Evolutionary conservation across 2,113 vertebrate genomes (phyloP).

Genomic region (Lasiurus cinereus): DNA sequence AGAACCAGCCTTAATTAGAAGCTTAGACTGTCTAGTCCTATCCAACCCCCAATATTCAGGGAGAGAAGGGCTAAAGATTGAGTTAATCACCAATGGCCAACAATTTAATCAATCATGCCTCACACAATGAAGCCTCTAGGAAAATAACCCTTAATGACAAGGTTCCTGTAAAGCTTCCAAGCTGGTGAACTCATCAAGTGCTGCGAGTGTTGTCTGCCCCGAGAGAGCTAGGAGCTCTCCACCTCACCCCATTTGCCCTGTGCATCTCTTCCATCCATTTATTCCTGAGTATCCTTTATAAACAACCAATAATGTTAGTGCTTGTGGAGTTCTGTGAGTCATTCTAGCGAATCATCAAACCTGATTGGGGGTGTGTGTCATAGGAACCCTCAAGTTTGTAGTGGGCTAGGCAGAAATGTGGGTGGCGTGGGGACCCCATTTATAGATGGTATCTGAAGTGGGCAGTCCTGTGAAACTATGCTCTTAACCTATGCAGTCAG

Average conservation of each 20-base stretch:
- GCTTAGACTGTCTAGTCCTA: too few species aligned
- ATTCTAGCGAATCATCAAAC: neutral
- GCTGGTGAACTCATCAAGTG: neutral
- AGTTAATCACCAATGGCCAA: neutral
- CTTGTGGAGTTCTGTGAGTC: neutral
- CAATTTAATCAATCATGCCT: neutral
- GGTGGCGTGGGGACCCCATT: neutral
- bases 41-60: neutral
- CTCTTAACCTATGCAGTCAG: neutral
- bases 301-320: neutral
- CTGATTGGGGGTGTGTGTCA: too few species aligned
- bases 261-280: neutral
- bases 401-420: neutral
- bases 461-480: neutral
- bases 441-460: neutral
- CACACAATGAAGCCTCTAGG: neutral
- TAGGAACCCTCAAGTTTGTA: neutral
- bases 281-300: neutral
- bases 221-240: neutral
- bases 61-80: neutral
- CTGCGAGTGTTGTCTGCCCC: neutral
- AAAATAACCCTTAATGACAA: neutral
- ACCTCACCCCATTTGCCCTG: neutral
- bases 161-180: neutral
- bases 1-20: conserved; percentile 8